Evolutionary conservation across 2,113 vertebrate genomes (phyloP).

Genomic region (Myotis davidii): DNA sequence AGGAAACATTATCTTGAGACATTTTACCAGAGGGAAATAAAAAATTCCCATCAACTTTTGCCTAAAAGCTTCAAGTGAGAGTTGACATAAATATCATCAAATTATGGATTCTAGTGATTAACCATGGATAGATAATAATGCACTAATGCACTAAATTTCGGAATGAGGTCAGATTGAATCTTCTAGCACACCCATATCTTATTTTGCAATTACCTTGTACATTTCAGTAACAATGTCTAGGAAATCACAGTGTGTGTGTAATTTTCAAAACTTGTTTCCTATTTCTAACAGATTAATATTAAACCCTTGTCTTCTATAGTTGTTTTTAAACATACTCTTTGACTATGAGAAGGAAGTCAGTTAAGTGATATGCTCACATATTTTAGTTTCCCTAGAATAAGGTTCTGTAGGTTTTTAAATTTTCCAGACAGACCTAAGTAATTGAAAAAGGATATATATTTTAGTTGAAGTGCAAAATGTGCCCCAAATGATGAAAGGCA

Average conservation of each 20-base stretch:
- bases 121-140: not conserved
- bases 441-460: not conserved
- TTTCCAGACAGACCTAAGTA: not conserved
- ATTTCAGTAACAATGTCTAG: not conserved
- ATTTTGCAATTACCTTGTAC: not conserved
- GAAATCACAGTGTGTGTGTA: not conserved
- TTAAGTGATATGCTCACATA: not conserved
- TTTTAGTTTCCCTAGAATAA: conserved; percentile 9
- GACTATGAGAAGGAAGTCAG: not conserved
- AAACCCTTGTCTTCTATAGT: not conserved
- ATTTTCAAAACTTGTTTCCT: not conserved
- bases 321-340: not conserved
- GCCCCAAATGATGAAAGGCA: not conserved
- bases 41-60: not conserved
- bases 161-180: not conserved
- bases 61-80: not conserved
- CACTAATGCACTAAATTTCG: not conserved
- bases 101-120: not conserved
- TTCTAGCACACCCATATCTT: not conserved
- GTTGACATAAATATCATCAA: not conserved
- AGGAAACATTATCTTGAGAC: not conserved
- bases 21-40: not conserved
- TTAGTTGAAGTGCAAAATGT: not conserved
- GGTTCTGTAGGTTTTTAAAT: not conserved
- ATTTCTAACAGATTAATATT: not conserved